Conservation (phyloP, 2,797 vertebrate species). For the Holocentrus rufus region DNA sequence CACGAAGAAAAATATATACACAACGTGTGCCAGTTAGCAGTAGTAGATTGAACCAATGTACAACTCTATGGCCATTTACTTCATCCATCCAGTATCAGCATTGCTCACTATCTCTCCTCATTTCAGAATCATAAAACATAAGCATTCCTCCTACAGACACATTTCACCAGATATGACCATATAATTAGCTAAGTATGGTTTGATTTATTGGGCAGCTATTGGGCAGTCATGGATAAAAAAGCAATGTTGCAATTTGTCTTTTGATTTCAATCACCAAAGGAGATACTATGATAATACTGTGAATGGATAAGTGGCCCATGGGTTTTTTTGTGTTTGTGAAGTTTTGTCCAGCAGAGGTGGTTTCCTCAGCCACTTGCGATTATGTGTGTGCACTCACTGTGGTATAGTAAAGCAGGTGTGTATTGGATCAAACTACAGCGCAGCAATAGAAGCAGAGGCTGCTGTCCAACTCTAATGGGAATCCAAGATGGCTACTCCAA, state of each 20-base stretch:
- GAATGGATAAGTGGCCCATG: conserved; percentile 46
- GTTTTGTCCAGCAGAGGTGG: conserved; percentile 79
- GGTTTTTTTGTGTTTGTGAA: conserved; percentile 38
- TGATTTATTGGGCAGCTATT: neutral
- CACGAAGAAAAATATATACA: conserved; percentile 61
- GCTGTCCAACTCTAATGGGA: conserved; percentile 4
- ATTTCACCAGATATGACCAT: neutral
- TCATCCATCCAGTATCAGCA: conserved; percentile 60
- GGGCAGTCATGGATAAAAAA: neutral
- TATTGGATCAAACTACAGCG: conserved; percentile 15
- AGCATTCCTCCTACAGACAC: conserved; percentile 16
- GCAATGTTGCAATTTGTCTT: neutral
- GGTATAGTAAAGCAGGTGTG: neutral
- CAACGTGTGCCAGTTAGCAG: conserved; percentile 26
- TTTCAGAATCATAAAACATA: conserved; percentile 40
- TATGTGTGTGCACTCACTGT: neutral
- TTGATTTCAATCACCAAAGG: conserved; percentile 10
- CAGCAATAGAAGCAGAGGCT: too few relatives aligned
- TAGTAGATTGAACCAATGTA: conserved; percentile 28
- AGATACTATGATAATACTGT: conserved; percentile 52
- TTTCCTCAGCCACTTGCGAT: conserved; percentile 27
- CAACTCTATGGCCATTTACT: conserved; percentile 28
- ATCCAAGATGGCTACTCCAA: conserved; percentile 13
- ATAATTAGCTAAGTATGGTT: neutral
- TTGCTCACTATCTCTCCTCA: conserved; percentile 52